These are phyloP conservation scores for Chrysina gloriosa DNA, from an alignment of 2,888 invertebrate species.

Conservation along the genomic window DNA sequence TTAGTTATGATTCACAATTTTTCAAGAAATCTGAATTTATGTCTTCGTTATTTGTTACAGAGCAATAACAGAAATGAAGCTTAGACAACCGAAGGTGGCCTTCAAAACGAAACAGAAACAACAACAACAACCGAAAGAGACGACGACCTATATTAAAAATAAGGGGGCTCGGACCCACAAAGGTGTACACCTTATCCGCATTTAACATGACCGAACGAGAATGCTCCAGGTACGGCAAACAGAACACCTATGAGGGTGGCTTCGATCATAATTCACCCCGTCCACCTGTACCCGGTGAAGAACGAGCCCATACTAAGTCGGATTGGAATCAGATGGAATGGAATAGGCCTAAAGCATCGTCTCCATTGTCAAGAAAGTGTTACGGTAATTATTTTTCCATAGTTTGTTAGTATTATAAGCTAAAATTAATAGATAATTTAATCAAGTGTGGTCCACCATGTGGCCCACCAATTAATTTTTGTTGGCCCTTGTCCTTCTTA, in stretches of 20 bases:
- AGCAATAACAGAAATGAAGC: constrained; percentile 58
- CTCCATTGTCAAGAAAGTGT: constrained; percentile 53
- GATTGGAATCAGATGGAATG: constrained; percentile 59
- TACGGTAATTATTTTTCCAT: constrained; percentile 52
- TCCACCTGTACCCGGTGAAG: constrained; percentile 87
- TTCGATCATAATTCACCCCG: constrained; percentile 78
- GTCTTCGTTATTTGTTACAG: constrained; percentile 53
- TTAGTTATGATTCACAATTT: too few relatives aligned
- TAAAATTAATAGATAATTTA: too few relatives aligned
- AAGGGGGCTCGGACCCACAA: constrained; percentile 47
- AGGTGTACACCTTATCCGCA: constrained; percentile 48
- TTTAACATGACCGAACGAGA: constrained; percentile 59
- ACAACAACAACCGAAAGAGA: constrained; percentile 12
- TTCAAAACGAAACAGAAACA: constrained; percentile 36
- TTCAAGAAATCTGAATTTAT: too few relatives aligned
- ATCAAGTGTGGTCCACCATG: too few relatives aligned
- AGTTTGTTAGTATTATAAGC: constrained; percentile 12
- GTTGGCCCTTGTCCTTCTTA: too few relatives aligned
- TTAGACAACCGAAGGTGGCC: constrained; percentile 46
- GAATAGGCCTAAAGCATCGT: constrained; percentile 55
- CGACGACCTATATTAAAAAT: constrained; percentile 29
- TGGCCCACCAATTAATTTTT: too few relatives aligned
- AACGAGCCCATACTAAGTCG: constrained; percentile 64
- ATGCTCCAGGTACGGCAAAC: constrained; percentile 45
- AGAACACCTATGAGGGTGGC: constrained; percentile 54